Evolutionary conservation across 2,888 invertebrate species (phyloP).

Genomic region (Nesidiocoris tenuis): DNA sequence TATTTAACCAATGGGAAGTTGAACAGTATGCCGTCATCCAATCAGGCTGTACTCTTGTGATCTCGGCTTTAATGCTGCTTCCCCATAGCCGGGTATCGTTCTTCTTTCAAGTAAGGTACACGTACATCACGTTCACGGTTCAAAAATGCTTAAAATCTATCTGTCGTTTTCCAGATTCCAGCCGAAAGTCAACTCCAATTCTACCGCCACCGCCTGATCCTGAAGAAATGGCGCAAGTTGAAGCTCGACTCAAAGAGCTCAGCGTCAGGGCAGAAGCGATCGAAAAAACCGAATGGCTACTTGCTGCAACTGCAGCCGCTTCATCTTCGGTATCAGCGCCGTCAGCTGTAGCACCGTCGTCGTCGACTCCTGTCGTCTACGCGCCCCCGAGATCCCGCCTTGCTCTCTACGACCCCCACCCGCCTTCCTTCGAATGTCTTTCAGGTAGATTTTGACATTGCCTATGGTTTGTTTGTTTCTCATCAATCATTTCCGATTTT

Average conservation of each 20-base stretch:
- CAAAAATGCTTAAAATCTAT: no score
- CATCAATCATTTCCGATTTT: background rate
- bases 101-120: no score
- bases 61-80: no score
- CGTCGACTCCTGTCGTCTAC: background rate
- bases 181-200: conserved; percentile 30
- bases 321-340: background rate
- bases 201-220: conserved; percentile 17
- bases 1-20: no score
- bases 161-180: conserved; percentile 17
- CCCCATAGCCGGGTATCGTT: no score
- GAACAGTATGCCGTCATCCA: no score
- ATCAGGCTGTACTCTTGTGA: no score
- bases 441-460: conserved; percentile 7
- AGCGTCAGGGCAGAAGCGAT: conserved; percentile 29
- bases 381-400: conserved; percentile 22
- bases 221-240: conserved; percentile 37
- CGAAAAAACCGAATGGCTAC: conserved; percentile 30
- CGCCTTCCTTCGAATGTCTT: conserved; percentile 5
- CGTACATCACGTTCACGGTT: no score
- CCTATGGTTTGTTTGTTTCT: background rate
- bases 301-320: background rate
- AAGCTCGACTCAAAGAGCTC: conserved; percentile 34
- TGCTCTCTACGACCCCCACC: conserved; percentile 26
- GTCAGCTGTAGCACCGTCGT: background rate